phyloP scores from a whole-genome alignment of 2,113 vertebrate species.

The Egretta garzetta region DNA sequence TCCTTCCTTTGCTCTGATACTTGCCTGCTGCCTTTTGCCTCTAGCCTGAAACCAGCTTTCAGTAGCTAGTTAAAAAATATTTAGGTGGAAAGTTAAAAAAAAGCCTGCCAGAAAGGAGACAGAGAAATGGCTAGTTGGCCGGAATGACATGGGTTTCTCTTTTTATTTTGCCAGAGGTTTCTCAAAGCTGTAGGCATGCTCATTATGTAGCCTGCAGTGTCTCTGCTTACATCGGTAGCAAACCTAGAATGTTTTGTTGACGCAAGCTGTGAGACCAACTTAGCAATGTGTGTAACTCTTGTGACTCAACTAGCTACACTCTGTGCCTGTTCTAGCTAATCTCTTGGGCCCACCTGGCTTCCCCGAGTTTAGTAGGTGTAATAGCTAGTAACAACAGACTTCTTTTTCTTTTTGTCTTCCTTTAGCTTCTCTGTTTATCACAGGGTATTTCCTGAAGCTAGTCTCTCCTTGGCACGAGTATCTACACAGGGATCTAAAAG shows the following conservation, averaged over 20 bases:
- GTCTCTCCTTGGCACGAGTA: neutral
- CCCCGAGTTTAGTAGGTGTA: neutral
- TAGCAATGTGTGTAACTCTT: neutral
- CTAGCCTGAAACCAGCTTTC: neutral
- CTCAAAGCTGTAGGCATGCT: neutral
- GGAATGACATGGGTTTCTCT: neutral
- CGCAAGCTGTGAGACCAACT: neutral
- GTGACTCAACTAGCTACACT: neutral
- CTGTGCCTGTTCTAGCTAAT: neutral
- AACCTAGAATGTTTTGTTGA: neutral
- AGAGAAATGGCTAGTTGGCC: neutral
- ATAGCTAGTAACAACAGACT: neutral
- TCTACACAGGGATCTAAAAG: neutral
- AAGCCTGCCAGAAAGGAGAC: neutral
- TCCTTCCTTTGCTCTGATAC: neutral
- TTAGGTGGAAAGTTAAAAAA: neutral
- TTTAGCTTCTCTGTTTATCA: neutral
- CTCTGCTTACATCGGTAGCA: neutral
- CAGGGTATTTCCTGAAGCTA: conserved; percentile 42
- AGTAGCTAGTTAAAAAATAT: neutral
- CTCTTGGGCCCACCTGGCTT: neutral
- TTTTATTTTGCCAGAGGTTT: neutral
- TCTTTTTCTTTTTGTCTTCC: neutral
- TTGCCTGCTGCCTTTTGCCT: neutral
- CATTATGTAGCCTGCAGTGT: neutral